phyloP scores from a whole-genome alignment of 2,888 invertebrate genomes.

The Phoronis australis region DNA sequence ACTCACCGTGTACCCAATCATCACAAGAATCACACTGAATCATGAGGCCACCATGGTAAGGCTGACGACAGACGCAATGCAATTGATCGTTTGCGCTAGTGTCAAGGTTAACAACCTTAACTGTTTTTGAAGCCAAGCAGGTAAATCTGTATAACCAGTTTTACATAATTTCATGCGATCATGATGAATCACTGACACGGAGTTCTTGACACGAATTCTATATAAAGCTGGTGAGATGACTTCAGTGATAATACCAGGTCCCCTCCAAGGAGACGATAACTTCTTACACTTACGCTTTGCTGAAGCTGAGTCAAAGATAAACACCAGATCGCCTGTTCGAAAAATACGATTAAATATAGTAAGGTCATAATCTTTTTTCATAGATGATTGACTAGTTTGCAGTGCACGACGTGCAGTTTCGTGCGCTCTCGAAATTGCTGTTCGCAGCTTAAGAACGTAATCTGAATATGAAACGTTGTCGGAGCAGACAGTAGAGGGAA shows the following conservation, averaged over 20 bases:
- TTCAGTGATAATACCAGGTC: slow-evolving; percentile 11
- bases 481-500: too few relatives aligned
- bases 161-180: not conserved
- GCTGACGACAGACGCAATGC: not conserved
- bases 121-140: too few relatives aligned
- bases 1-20: not conserved
- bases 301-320: slow-evolving; percentile 8
- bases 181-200: not conserved
- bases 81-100: not conserved
- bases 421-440: slow-evolving; percentile 7
- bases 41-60: not conserved
- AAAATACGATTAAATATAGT: slow-evolving; percentile 3
- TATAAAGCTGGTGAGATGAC: slow-evolving; percentile 10
- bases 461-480: too few relatives aligned
- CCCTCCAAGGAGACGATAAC: slow-evolving; percentile 13
- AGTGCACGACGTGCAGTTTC: slow-evolving; percentile 8
- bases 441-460: slow-evolving; percentile 3
- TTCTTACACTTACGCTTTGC: slow-evolving; percentile 9
- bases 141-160: too few relatives aligned
- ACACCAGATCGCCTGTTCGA: slow-evolving; percentile 4
- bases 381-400: not conserved
- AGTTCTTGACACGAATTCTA: not conserved
- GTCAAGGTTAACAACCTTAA: not conserved
- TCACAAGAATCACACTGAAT: not conserved
- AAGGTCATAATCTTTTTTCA: slow-evolving; percentile 14